Percentiles rank a stretch among this genome's conserved stretches.
Conservation (phyloP, 2,888 invertebrate genomes). For the Drosophila nr. fundita region DNA sequence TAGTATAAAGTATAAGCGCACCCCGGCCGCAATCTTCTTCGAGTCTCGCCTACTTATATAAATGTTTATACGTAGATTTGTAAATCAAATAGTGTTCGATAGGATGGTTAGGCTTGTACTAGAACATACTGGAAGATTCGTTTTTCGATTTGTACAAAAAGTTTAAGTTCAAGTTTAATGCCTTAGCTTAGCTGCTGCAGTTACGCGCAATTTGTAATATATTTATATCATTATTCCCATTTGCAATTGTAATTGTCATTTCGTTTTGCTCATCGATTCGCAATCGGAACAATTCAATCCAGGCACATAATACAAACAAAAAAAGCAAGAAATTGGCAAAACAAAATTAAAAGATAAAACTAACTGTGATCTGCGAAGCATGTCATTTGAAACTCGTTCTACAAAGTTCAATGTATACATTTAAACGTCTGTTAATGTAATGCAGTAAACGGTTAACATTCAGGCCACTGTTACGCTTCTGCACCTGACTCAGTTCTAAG, state of each 20-base stretch:
- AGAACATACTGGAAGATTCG: not conserved
- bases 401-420: not conserved
- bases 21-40: conserved; percentile 20
- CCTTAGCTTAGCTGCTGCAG: not conserved
- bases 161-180: not conserved
- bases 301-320: not conserved
- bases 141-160: not conserved
- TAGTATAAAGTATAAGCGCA: not conserved
- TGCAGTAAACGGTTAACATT: conserved; percentile 9
- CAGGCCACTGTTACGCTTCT: conserved; percentile 21
- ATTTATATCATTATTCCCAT: not conserved
- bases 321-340: not conserved
- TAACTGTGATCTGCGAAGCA: not conserved
- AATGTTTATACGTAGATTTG: not conserved
- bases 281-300: not conserved
- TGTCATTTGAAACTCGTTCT: not conserved
- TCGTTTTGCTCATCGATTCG: not conserved
- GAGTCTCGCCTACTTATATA: not conserved
- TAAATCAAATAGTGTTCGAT: not conserved
- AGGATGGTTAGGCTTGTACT: not conserved
- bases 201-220: not conserved
- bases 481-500: conserved; percentile 5
- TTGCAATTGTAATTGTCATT: not conserved
- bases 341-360: not conserved
- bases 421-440: conserved; percentile 8